Percentiles rank a stretch among this genome's conserved stretches.
Conservation (phyloP, 2,797 vertebrate genomes). For the Gallinago stenura region DNA sequence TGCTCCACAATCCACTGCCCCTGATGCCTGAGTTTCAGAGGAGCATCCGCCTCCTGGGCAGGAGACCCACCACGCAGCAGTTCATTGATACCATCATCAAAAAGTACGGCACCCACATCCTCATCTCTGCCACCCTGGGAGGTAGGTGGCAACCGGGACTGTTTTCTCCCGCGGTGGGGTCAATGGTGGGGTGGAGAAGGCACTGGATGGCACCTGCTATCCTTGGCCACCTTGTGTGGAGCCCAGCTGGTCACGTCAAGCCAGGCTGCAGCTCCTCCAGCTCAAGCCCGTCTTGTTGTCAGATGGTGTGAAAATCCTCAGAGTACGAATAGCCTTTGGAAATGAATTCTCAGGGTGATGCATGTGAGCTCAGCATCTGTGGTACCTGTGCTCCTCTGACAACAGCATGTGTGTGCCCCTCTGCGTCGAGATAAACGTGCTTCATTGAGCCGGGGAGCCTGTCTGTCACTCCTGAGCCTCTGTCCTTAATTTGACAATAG, state of each 20-base stretch:
- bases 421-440: not conserved
- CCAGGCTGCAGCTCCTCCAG: not conserved
- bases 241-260: not conserved
- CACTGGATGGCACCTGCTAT: accelerated
- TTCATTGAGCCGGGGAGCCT: not conserved
- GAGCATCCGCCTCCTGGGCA: slow-evolving; percentile 94
- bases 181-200: no score
- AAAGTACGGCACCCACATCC: slow-evolving; percentile 98
- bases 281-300: accelerated
- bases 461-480: not conserved
- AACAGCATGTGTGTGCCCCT: accelerated
- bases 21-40: slow-evolving; percentile 99
- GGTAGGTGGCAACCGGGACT: slow-evolving; percentile 81
- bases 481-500: not conserved
- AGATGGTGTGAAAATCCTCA: not conserved
- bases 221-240: accelerated
- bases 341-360: not conserved
- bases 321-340: not conserved
- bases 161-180: accelerated
- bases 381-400: not conserved
- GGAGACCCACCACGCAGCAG: slow-evolving; percentile 96
- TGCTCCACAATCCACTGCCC: slow-evolving; percentile 93
- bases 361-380: not conserved
- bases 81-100: slow-evolving; percentile 99
- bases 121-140: slow-evolving; percentile 98